Conservation (phyloP, 1,140 invertebrate species). For the Ectropis grisescens region DNA sequence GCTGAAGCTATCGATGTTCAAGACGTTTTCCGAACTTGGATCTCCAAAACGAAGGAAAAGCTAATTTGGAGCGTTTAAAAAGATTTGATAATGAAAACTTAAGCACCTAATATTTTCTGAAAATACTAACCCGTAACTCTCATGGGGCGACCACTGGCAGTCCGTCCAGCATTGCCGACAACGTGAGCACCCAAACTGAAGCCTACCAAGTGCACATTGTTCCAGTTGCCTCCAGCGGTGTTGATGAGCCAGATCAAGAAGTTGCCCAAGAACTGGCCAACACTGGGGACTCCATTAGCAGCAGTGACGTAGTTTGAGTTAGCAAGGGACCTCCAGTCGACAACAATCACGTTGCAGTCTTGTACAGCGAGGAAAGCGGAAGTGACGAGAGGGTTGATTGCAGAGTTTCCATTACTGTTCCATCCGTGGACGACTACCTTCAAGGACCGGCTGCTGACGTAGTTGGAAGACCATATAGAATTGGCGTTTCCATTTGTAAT, state of each 20-base stretch:
- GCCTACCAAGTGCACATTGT: constrained; percentile 85
- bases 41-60: too few relatives aligned
- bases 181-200: constrained; percentile 90
- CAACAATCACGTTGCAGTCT: constrained; percentile 73
- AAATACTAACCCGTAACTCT: constrained; percentile 21
- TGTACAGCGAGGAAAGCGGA: constrained; percentile 48
- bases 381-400: constrained; percentile 20
- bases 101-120: too few relatives aligned
- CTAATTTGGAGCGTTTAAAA: too few relatives aligned
- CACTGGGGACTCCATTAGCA: constrained; percentile 55
- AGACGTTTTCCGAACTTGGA: too few relatives aligned
- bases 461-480: constrained; percentile 28
- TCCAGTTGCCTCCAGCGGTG: constrained; percentile 28
- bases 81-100: too few relatives aligned
- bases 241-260: constrained; percentile 59
- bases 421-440: constrained; percentile 41
- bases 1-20: too few relatives aligned
- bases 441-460: constrained; percentile 10
- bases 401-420: constrained; percentile 28
- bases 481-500: constrained; percentile 27
- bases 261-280: constrained; percentile 41
- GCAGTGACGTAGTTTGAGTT: constrained; percentile 62
- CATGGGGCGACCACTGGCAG: constrained; percentile 5
- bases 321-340: constrained; percentile 75
- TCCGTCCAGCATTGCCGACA: constrained; percentile 79